Evolutionary conservation across 2,113 vertebrate genomes (phyloP).

Genomic region (Madoqua kirkii): DNA sequence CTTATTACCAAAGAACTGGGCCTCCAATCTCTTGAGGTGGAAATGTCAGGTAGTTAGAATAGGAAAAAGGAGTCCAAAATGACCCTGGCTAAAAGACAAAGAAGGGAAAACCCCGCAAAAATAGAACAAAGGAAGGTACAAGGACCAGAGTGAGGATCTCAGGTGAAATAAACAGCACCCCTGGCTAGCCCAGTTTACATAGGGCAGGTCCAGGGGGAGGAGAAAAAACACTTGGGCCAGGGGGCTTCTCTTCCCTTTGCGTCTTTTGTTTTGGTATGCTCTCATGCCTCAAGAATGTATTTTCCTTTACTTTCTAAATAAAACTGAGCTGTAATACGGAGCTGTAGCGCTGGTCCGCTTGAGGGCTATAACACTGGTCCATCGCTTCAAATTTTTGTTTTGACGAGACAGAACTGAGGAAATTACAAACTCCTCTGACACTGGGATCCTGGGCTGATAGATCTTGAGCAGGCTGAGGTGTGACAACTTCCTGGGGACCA

Average conservation of each 20-base stretch:
- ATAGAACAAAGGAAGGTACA: not conserved
- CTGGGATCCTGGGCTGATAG: no score
- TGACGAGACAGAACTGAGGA: not conserved
- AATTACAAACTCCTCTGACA: not conserved
- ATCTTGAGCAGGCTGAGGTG: not conserved
- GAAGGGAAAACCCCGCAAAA: accelerated
- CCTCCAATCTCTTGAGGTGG: not conserved
- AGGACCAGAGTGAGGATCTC: not conserved
- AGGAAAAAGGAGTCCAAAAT: not conserved
- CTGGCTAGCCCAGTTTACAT: not conserved
- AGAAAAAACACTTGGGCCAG: not conserved
- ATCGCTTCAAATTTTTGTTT: not conserved
- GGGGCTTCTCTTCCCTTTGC: accelerated
- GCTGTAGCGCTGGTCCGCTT: not conserved
- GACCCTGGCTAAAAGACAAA: not conserved
- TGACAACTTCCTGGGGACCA: not conserved
- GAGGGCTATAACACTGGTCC: not conserved
- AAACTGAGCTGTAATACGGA: not conserved
- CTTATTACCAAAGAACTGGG: not conserved
- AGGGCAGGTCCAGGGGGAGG: not conserved
- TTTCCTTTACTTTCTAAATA: not conserved
- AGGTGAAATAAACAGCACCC: not conserved
- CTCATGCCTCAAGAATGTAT: not conserved
- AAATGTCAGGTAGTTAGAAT: not conserved
- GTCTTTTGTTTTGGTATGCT: not conserved